phyloP scores from a whole-genome alignment of 2,113 vertebrate species.

The Boulengeromyrus knoepffleri region DNA sequence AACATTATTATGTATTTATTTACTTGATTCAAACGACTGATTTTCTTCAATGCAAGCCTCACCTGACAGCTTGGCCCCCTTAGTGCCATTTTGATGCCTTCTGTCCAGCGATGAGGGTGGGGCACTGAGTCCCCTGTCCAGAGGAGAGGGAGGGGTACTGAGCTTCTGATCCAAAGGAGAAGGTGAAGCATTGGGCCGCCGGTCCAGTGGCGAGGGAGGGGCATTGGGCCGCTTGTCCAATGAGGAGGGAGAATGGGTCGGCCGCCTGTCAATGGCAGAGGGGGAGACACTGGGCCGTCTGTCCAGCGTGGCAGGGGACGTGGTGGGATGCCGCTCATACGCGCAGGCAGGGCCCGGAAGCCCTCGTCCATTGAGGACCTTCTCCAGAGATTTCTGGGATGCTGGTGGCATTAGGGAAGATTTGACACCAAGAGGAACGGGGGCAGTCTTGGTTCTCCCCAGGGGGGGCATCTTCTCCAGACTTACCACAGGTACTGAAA shows the following conservation, averaged over 20 bases:
- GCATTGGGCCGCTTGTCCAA: constrained; percentile 44
- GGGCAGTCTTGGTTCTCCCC: constrained; percentile 73
- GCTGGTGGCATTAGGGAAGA: constrained; percentile 41
- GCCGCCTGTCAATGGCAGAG: background rate
- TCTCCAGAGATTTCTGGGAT: constrained; percentile 67
- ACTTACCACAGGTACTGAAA: constrained; percentile 92
- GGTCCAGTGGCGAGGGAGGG: constrained; percentile 42
- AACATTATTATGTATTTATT: background rate
- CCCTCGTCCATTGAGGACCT: constrained; percentile 76
- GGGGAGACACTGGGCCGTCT: background rate
- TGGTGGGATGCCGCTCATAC: constrained; percentile 43
- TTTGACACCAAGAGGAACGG: constrained; percentile 54
- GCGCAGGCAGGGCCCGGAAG: constrained; percentile 47
- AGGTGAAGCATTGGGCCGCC: constrained; percentile 44
- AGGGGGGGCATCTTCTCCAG: constrained; percentile 95
- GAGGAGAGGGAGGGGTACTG: background rate
- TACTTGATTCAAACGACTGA: background rate
- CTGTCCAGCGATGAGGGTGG: constrained; percentile 63
- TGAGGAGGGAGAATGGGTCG: constrained; percentile 29
- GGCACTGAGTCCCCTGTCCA: background rate
- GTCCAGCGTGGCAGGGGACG: background rate
- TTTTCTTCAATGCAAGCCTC: constrained; percentile 19
- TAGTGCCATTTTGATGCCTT: constrained; percentile 85
- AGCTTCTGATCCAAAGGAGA: constrained; percentile 49
- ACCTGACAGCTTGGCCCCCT: constrained; percentile 87